A percentile compares a stretch with the other conserved stretches of the same genome.
These are phyloP conservation scores for Melanotaenia parkinsoni DNA, from an alignment of 2,797 vertebrate genomes.

Conservation along the genomic window DNA sequence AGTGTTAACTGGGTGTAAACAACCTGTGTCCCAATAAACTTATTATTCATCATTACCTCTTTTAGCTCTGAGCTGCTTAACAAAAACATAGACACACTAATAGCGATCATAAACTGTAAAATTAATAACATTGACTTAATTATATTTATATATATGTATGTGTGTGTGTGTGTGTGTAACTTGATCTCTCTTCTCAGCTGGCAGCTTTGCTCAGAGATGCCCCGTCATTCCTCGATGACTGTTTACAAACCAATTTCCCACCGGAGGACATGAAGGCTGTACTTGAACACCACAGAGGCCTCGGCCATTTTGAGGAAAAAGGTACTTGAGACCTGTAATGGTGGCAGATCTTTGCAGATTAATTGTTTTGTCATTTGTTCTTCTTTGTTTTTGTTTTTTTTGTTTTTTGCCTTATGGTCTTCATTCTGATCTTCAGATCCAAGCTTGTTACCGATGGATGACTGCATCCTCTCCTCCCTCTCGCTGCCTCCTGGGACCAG, in stretches of 20 bases:
- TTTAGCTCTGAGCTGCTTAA: slow-evolving; percentile 6
- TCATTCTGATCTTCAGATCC: slow-evolving; percentile 56
- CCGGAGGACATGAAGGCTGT: slow-evolving; percentile 76
- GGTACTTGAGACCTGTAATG: slow-evolving; percentile 43
- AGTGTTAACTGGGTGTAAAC: slow-evolving; percentile 46
- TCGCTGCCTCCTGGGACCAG: slow-evolving; percentile 69
- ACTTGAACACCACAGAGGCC: slow-evolving; percentile 75
- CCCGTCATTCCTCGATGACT: slow-evolving; percentile 75
- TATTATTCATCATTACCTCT: neutral
- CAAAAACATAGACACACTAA: slow-evolving; percentile 6
- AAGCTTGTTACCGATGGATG: slow-evolving; percentile 75
- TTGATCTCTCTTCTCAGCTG: slow-evolving; percentile 63
- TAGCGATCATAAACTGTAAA: neutral
- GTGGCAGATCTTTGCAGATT: neutral
- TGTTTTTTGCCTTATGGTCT: neutral
- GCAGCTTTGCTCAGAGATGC: slow-evolving; percentile 68
- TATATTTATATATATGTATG: too few relatives aligned
- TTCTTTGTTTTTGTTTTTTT: neutral
- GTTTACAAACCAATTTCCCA: slow-evolving; percentile 76
- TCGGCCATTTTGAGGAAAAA: slow-evolving; percentile 76
- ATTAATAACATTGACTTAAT: neutral
- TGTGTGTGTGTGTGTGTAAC: neutral
- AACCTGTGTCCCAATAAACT: slow-evolving; percentile 37
- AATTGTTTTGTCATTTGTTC: neutral
- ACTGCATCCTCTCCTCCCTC: slow-evolving; percentile 80